A percentile compares a stretch with the other conserved stretches of the same genome.
Conservation (phyloP, 2,113 vertebrate species). For the Xiphias gladius region DNA sequence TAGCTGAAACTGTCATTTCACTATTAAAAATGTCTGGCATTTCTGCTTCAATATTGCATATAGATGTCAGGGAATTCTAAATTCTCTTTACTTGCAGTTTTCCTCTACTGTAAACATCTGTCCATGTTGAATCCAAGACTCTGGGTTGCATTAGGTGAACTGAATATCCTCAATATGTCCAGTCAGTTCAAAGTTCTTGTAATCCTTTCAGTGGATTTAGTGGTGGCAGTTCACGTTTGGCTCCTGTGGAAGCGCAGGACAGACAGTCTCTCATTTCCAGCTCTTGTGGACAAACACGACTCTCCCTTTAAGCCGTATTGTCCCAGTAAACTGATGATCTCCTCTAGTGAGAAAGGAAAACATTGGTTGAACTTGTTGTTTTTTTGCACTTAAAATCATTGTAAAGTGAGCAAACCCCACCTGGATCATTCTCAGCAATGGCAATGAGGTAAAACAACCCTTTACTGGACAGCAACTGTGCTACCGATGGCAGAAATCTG, state of each 20-base stretch:
- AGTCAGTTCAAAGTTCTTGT: not conserved
- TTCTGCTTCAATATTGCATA: not conserved
- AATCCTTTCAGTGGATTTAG: not conserved
- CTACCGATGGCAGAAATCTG: conserved; percentile 88
- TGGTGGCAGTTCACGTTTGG: not conserved
- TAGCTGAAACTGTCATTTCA: not conserved
- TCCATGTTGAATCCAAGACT: no score
- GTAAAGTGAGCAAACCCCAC: conserved; percentile 69
- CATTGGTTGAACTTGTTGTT: not conserved
- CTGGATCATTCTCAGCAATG: conserved; percentile 92
- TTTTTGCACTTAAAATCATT: not conserved
- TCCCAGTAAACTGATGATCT: conserved; percentile 87
- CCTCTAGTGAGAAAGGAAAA: conserved; percentile 80
- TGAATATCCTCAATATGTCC: no score
- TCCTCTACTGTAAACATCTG: not conserved
- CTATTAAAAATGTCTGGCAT: conserved; percentile 25
- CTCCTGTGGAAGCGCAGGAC: conserved; percentile 86
- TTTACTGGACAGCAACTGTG: conserved; percentile 87
- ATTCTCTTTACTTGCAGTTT: not conserved
- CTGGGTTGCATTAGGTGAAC: no score
- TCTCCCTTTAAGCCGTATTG: conserved; percentile 85
- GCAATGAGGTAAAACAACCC: conserved; percentile 94
- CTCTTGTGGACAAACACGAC: conserved; percentile 84
- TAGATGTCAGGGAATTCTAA: no score
- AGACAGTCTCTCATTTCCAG: conserved; percentile 88